Conservation (phyloP, 2,797 vertebrate species). For the Ataeniobius toweri region DNA sequence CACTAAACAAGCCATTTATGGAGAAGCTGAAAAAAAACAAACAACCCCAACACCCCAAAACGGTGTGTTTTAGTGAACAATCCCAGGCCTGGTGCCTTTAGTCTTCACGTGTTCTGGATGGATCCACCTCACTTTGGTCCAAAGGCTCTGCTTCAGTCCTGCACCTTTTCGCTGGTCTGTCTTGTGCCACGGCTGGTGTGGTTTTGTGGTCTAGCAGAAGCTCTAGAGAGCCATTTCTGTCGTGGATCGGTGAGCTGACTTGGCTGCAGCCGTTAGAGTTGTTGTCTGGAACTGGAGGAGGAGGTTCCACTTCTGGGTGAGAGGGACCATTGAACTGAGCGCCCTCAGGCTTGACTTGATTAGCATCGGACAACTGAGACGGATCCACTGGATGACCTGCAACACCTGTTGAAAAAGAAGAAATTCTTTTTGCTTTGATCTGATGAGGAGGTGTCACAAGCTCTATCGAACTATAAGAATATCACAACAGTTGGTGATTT, state of each 20-base stretch:
- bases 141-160: slow-evolving; percentile 82
- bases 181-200: slow-evolving; percentile 75
- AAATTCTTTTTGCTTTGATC: neutral
- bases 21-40: neutral
- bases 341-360: slow-evolving; percentile 79
- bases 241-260: slow-evolving; percentile 66
- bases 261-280: slow-evolving; percentile 88
- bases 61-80: slow-evolving; percentile 27
- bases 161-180: slow-evolving; percentile 87
- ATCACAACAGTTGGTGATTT: too few relatives aligned
- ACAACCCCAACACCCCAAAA: neutral
- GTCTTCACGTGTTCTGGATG: slow-evolving; percentile 79
- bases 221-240: slow-evolving; percentile 76
- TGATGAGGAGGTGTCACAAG: neutral
- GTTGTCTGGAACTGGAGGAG: slow-evolving; percentile 69
- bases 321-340: slow-evolving; percentile 85
- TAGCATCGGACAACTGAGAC: slow-evolving; percentile 53
- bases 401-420: slow-evolving; percentile 77
- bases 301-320: slow-evolving; percentile 38
- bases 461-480: too few relatives aligned
- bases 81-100: slow-evolving; percentile 42
- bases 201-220: slow-evolving; percentile 74
- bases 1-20: neutral
- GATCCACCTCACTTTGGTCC: slow-evolving; percentile 79
- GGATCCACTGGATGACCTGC: slow-evolving; percentile 62